phyloP scores from a whole-genome alignment of 2,113 vertebrate species.

The Ivindomyrus marchei region DNA sequence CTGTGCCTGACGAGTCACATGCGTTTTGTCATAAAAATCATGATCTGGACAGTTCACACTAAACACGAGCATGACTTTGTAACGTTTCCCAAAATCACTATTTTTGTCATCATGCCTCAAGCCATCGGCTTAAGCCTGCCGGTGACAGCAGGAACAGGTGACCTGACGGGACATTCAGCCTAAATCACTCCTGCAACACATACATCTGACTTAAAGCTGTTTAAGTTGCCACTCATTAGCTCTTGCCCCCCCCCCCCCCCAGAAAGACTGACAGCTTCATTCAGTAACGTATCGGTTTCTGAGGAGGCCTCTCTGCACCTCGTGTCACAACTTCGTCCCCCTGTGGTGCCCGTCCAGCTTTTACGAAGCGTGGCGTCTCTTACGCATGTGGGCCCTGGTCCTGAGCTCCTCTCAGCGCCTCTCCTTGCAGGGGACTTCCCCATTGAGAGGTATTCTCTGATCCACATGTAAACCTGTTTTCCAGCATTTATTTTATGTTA shows the following conservation, averaged over 20 bases:
- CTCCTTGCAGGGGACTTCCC: not conserved
- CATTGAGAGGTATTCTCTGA: not conserved
- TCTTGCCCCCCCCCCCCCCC: not conserved
- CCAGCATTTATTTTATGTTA: conserved; percentile 1
- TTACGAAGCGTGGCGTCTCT: not conserved
- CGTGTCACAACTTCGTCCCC: not conserved
- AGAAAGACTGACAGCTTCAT: conserved; percentile 14
- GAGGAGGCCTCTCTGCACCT: not conserved
- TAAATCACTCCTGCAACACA: not conserved
- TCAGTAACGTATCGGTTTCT: not conserved
- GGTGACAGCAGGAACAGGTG: not conserved
- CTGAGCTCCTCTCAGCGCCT: not conserved
- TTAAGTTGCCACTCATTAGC: not conserved
- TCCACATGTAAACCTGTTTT: not conserved
- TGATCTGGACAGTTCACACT: not conserved
- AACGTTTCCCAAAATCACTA: not conserved
- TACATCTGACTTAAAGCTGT: not conserved
- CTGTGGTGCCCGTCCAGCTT: not conserved
- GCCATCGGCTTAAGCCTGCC: too few relatives aligned
- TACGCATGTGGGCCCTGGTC: not conserved
- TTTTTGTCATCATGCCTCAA: not conserved
- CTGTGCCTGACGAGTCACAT: not conserved
- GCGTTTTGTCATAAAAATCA: not conserved
- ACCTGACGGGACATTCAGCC: not conserved
- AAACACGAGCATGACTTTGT: not conserved